Evolutionary conservation across 2,797 vertebrate species (phyloP), one percentile per base, ranked within the genome.

Genomic region (Halcyon badia): DNA sequence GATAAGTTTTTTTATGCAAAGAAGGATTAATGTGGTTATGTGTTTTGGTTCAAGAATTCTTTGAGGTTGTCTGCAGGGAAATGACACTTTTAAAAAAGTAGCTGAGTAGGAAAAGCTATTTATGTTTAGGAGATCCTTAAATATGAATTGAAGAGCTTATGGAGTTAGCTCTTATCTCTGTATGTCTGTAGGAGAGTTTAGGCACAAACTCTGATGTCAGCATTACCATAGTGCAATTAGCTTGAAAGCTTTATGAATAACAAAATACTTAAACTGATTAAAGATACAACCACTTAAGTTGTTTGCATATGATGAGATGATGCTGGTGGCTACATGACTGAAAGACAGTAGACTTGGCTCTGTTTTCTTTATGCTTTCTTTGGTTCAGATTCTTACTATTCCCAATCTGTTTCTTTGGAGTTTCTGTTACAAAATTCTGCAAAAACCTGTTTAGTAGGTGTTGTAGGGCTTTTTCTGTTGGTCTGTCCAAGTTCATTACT

Each of bases 261-360:
- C 51, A 85, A 79, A 83, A 62, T 73, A 66, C 51, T 87, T 87
- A 75, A 64, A 76, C 39, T 82, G 66, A 85, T 94, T 71, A 69
- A 49, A 85, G 37, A 31, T 85, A 65, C 58, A 85, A 8, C 37
- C 51, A 13, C 15, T 58, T 71, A 85, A 94, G 60, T 91, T 0
- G 1, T 95, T 94, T 89, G 44, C 70, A 2, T 66, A n/a, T 80
- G 60, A 15, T 73, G 60, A 89, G 68, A 42, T 91, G 95, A 62
- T 86, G 56, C 30, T 56, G 42, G 46, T 6, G 18, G 62, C 85
- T 91, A 30, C 8, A 39, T 0, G 16, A 49, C 64, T 90, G 86
- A 62, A 88, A 57, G 62, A 18, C 31, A 61, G 46, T 37, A 65
- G 41, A 12, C 15, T 91, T 66, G 24, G 13, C 49, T 39, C 21